Evolutionary conservation across 2,888 invertebrate genomes (phyloP).

Genomic region (Quadroppia sp.): DNA sequence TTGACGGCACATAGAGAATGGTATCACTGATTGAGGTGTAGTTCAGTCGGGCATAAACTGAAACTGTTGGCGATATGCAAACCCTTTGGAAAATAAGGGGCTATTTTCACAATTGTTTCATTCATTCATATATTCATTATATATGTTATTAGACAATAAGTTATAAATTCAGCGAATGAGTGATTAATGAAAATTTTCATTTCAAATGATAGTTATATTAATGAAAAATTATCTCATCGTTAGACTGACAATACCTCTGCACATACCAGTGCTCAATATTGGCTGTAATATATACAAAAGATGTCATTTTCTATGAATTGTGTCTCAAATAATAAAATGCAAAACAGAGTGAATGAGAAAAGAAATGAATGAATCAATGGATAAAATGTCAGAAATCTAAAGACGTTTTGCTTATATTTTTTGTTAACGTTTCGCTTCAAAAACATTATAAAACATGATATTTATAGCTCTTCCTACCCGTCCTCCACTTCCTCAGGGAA

Average conservation of each 20-base stretch:
- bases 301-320: not conserved
- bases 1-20: not conserved
- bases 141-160: no score
- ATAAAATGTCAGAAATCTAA: not conserved
- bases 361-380: not conserved
- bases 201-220: no score
- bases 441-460: not conserved
- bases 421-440: not conserved
- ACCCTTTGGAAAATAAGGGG: no score
- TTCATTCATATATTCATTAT: no score
- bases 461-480: no score
- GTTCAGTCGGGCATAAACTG: not conserved
- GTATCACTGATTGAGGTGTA: not conserved
- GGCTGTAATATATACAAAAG: not conserved
- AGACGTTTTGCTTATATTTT: not conserved
- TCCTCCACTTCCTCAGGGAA: conserved; percentile 1
- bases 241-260: no score
- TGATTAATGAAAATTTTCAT: no score
- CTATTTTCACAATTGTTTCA: no score
- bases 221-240: no score
- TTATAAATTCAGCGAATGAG: no score
- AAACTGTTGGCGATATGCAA: not conserved
- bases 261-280: not conserved
- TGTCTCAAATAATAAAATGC: not conserved
- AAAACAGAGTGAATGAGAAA: not conserved